phyloP scores from a whole-genome alignment of 2,113 vertebrate genomes.

The Channa argus region DNA sequence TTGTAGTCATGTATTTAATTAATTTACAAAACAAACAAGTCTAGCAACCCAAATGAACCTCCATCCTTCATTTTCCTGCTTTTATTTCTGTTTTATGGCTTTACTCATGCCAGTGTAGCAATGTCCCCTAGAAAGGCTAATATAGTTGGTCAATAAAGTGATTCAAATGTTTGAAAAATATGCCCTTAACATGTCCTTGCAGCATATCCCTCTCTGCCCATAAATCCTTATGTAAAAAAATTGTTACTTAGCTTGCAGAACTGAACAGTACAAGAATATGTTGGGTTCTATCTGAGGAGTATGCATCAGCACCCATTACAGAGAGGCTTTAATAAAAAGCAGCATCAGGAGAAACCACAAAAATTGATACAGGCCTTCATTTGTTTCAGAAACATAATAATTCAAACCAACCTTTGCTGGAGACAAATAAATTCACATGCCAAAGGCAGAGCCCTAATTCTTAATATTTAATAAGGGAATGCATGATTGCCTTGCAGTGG shows the following conservation, averaged over 20 bases:
- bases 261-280: slow-evolving; percentile 42
- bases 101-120: slow-evolving; percentile 16
- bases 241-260: slow-evolving; percentile 29
- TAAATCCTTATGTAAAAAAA: slow-evolving; percentile 43
- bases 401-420: slow-evolving; percentile 12
- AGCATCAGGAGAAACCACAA: slow-evolving; percentile 48
- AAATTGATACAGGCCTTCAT: slow-evolving; percentile 29
- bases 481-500: too few relatives aligned
- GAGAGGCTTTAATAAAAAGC: slow-evolving; percentile 35
- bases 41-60: background rate
- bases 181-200: slow-evolving; percentile 14
- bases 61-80: slow-evolving; percentile 13
- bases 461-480: too few relatives aligned
- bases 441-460: background rate
- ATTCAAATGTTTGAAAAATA: slow-evolving; percentile 56
- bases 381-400: slow-evolving; percentile 45
- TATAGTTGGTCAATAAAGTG: slow-evolving; percentile 47
- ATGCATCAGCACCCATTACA: slow-evolving; percentile 30
- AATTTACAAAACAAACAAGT: slow-evolving; percentile 15
- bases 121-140: slow-evolving; percentile 32
- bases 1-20: background rate
- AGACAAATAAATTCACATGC: slow-evolving; percentile 27
- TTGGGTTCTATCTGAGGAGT: slow-evolving; percentile 17
- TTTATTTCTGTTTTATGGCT: slow-evolving; percentile 19
- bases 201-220: slow-evolving; percentile 25